Evolutionary conservation across 2,113 vertebrate genomes (phyloP).

Genomic region (Epinephelus lanceolatus): DNA sequence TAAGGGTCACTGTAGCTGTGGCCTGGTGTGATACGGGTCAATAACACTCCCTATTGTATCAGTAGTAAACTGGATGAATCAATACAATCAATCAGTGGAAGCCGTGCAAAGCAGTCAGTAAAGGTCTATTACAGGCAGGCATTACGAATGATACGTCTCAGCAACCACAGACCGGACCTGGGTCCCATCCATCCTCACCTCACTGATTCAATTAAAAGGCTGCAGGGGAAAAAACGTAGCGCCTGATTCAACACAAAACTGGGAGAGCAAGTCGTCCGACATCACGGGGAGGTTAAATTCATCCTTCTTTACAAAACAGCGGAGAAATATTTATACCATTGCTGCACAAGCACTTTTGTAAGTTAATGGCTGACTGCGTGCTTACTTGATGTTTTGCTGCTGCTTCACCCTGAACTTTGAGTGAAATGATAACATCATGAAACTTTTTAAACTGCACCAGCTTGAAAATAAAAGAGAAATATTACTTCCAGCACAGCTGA

Average conservation of each 20-base stretch:
- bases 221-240: slow-evolving; percentile 23
- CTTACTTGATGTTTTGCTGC: slow-evolving; percentile 73
- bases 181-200: slow-evolving; percentile 69
- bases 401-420: slow-evolving; percentile 66
- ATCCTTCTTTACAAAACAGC: slow-evolving; percentile 70
- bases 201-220: slow-evolving; percentile 79
- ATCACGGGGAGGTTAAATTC: slow-evolving; percentile 61
- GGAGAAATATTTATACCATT: slow-evolving; percentile 68
- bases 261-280: slow-evolving; percentile 50
- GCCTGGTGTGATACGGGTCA: slow-evolving; percentile 63
- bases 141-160: slow-evolving; percentile 66
- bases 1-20: slow-evolving; percentile 50
- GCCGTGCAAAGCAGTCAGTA: slow-evolving; percentile 68
- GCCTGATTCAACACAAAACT: slow-evolving; percentile 61
- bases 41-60: slow-evolving; percentile 68
- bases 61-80: slow-evolving; percentile 73
- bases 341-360: slow-evolving; percentile 75
- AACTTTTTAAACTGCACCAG: slow-evolving; percentile 55
- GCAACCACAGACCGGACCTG: slow-evolving; percentile 61
- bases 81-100: slow-evolving; percentile 73
- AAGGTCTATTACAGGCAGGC: slow-evolving; percentile 72
- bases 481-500: slow-evolving; percentile 23
- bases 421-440: slow-evolving; percentile 70
- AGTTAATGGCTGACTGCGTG: slow-evolving; percentile 78
- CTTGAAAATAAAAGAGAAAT: slow-evolving; percentile 47